Evolutionary conservation across 1,140 invertebrate species (phyloP), one percentile per base, ranked within the genome.

Genomic region (Tetragonula clypearis): DNA sequence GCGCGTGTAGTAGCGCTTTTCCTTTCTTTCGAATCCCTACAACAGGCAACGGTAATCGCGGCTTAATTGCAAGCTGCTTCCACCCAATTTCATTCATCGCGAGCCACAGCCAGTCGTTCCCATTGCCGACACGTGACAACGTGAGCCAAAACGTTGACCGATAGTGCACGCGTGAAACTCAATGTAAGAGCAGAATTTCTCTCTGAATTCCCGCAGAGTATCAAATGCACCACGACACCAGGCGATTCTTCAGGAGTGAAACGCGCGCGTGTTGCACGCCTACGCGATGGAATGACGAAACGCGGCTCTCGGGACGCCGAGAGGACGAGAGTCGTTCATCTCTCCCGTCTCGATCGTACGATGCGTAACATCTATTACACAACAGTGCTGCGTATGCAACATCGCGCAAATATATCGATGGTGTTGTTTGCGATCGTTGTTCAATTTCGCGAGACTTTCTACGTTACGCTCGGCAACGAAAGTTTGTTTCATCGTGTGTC

Each of bases 381-480:
- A 88, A 89, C 79, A 9, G 30, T 81, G 60, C 30, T 74, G 35
- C 69, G 60, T 71, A 8, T 55, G 6, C 65, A 62, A 65, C 60
- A 72, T 68, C 26, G 56, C 21, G 30, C 14, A 68, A 49, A 8
- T 53, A 71, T 41, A 62, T 62, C 75, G 58, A 65, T 49, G 26
- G 26, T 35, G 53, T 83, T 83, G 53, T 83, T 83, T 86, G 80
- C 53, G 66, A 76, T 73, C 60, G 58, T 74, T 86, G 58, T 74
- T 86, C 56, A 86, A 80, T 88, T 79, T 80, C 65, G 80, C 76
- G 41, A 68, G 30, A 82, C 84, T 88, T 89, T 89, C 87, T 86
- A 88, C 66, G 69, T n/a, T 76, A 58, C 69, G 69, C 68, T 84
- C 21, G 9, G 30, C 6, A 55, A 30, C n/a, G 56, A 72, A 79